Percentiles rank a stretch among this genome's conserved stretches.
Conservation (phyloP, 1,140 invertebrate species). For the Stegodyphus dumicola region DNA sequence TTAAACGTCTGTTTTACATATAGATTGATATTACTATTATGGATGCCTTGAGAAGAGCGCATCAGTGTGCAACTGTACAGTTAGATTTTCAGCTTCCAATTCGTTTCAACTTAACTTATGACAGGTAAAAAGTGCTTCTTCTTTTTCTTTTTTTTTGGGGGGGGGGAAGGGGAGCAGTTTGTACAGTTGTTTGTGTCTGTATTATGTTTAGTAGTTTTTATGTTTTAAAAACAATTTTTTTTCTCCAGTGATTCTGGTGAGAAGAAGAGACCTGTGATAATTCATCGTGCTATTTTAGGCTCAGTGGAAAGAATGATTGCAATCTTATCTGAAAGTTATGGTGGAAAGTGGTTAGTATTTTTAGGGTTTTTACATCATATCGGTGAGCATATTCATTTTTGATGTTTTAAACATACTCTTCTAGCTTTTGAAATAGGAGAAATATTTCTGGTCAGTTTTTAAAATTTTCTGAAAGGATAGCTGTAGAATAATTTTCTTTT, state of each 20-base stretch:
- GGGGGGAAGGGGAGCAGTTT: neutral
- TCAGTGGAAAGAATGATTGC: conserved; percentile 99
- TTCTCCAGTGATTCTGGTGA: conserved; percentile 88
- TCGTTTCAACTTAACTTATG: conserved; percentile 87
- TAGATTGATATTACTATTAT: conserved; percentile 95
- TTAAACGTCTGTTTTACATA: conserved; percentile 4
- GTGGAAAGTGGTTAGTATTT: conserved; percentile 86
- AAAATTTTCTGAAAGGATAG: too few relatives aligned
- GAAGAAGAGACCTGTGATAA: conserved; percentile 94
- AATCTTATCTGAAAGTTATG: conserved; percentile 96
- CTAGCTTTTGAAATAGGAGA: neutral
- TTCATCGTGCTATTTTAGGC: conserved; percentile 96
- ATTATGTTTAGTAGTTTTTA: neutral
- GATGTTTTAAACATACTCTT: neutral
- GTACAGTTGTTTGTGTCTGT: neutral
- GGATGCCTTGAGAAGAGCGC: conserved; percentile 88
- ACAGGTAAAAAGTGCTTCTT: conserved; percentile 73
- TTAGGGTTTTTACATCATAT: neutral
- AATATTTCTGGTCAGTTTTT: too few relatives aligned
- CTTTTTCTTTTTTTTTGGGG: neutral
- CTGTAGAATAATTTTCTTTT: too few relatives aligned
- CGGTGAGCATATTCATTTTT: too few relatives aligned
- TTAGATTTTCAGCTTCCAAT: conserved; percentile 97
- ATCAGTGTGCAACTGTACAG: conserved; percentile 98
- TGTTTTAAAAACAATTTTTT: conserved; percentile 15